Percentiles rank a stretch among this genome's conserved stretches.
These are phyloP conservation scores for Excalfactoria chinensis DNA, from an alignment of 2,113 vertebrate species.

Conservation along the genomic window DNA sequence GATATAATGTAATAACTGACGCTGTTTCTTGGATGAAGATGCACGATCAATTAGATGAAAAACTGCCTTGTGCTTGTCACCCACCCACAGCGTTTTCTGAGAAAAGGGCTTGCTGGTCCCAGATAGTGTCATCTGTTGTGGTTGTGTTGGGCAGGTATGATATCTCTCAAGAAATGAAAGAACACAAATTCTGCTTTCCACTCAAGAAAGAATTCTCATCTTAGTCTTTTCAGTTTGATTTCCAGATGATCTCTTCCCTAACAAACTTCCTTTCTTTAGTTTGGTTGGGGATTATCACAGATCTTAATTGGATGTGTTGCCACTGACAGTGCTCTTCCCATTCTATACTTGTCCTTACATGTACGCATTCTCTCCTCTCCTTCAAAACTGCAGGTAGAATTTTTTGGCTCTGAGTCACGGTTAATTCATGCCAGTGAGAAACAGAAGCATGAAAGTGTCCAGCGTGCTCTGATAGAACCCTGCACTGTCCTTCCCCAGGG, in stretches of 20 bases:
- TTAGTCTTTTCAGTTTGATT: background rate
- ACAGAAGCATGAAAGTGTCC: background rate
- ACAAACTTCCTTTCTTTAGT: background rate
- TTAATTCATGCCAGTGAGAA: background rate
- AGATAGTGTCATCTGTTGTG: background rate
- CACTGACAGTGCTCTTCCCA: background rate
- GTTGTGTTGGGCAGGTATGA: background rate
- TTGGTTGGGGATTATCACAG: background rate
- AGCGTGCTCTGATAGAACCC: background rate
- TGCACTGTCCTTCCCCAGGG: background rate
- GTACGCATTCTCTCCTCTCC: background rate
- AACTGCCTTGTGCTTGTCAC: background rate
- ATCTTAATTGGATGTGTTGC: background rate
- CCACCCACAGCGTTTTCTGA: background rate
- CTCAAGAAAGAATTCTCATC: background rate
- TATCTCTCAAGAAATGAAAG: background rate
- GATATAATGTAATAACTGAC: background rate
- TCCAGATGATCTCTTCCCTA: background rate
- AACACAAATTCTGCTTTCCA: background rate
- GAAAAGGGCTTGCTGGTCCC: background rate
- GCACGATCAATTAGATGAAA: rapidly evolving
- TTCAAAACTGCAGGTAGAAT: background rate
- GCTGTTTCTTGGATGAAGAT: background rate
- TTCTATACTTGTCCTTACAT: rapidly evolving
- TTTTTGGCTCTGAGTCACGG: background rate